Percentiles rank a stretch among this genome's conserved stretches.
Evolutionary conservation across 2,888 invertebrate genomes (phyloP).

Genomic region (Allophyes oxyacanthae): DNA sequence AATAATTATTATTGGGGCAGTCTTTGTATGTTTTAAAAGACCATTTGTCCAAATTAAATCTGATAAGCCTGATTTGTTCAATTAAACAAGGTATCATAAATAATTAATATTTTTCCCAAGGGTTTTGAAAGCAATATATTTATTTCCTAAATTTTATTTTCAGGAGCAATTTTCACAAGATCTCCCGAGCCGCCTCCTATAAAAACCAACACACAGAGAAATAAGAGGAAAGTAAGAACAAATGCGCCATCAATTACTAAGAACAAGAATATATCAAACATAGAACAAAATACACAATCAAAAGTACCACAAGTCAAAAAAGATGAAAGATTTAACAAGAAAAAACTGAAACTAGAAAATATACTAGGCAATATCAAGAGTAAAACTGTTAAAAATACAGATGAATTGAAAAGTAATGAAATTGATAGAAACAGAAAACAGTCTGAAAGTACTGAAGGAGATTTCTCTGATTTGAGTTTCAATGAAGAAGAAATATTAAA

Average conservation of each 20-base stretch:
- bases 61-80: no score
- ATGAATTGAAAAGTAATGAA: slow-evolving; percentile 6
- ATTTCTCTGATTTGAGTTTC: slow-evolving; percentile 60
- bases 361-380: slow-evolving; percentile 67
- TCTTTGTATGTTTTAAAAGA: no score
- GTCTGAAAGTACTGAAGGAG: slow-evolving; percentile 60
- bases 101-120: no score
- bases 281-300: slow-evolving; percentile 15
- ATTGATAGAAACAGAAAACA: slow-evolving; percentile 18
- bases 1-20: no score
- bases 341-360: slow-evolving; percentile 74
- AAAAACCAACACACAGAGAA: slow-evolving; percentile 1
- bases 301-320: slow-evolving; percentile 17
- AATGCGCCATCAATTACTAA: slow-evolving; percentile 3
- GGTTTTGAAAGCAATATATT: no score
- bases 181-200: slow-evolving; percentile 7
- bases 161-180: slow-evolving; percentile 62
- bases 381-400: slow-evolving; percentile 27
- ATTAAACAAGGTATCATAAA: no score
- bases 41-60: no score
- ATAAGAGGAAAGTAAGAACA: slow-evolving; percentile 2
- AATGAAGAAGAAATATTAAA: slow-evolving; percentile 68
- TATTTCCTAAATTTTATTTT: slow-evolving; percentile 38
- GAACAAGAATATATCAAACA: slow-evolving; percentile 1
- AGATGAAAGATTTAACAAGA: slow-evolving; percentile 67